These are phyloP conservation scores for Sorex araneus DNA, from an alignment of 2,113 vertebrate species.

Conservation along the genomic window DNA sequence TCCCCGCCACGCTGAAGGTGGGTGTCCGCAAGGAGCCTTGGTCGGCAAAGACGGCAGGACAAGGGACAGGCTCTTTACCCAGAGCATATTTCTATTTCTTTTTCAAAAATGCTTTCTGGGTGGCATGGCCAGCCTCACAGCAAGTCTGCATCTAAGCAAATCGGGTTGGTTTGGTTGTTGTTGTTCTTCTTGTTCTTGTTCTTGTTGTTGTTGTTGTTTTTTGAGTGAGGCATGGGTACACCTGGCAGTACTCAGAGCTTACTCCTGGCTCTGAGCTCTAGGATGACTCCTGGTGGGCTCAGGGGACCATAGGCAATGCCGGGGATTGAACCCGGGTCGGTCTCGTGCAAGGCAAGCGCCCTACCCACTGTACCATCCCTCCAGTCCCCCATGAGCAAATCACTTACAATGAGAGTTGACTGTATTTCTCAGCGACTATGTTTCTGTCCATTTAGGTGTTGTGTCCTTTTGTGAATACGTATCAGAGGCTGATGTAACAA, in stretches of 20 bases:
- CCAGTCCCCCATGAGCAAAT: neutral
- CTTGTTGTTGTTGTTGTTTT: no score
- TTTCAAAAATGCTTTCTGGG: neutral
- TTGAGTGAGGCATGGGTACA: no score
- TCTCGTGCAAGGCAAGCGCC: no score
- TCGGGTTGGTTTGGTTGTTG: no score
- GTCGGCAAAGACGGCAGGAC: neutral
- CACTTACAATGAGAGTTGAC: neutral
- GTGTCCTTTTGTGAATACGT: neutral
- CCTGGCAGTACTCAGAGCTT: no score
- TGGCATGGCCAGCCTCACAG: neutral
- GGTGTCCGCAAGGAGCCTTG: neutral
- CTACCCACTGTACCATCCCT: no score
- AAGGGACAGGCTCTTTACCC: neutral
- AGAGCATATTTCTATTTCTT: neutral
- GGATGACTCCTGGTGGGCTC: no score
- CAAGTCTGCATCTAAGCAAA: neutral
- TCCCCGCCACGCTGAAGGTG: no score
- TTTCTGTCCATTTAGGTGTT: constrained; percentile 15
- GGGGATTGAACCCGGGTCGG: no score
- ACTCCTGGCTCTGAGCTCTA: no score
- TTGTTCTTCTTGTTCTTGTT: no score
- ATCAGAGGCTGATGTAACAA: neutral
- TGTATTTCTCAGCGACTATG: neutral
- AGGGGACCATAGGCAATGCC: no score